Evolutionary conservation across 2,113 vertebrate genomes (phyloP).

Genomic region (Xenopus borealis): DNA sequence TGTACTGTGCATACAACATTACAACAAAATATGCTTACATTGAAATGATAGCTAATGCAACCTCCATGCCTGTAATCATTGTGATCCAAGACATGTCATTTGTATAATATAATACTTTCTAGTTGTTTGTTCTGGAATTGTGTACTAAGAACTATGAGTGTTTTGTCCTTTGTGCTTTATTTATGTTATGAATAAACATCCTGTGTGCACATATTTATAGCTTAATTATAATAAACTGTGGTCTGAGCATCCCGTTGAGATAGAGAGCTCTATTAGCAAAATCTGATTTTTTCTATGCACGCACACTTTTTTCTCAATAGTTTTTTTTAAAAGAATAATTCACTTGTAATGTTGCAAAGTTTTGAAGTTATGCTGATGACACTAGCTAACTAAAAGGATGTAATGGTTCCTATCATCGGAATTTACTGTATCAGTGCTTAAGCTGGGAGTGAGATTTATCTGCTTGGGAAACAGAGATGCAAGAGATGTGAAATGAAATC

Average conservation of each 20-base stretch:
- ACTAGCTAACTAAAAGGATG: conserved; percentile 37
- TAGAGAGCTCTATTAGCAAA: conserved; percentile 27
- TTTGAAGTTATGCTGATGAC: conserved; percentile 34
- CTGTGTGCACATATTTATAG: conserved; percentile 33
- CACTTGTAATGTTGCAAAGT: conserved; percentile 21
- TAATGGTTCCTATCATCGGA: conserved; percentile 37
- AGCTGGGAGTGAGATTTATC: conserved; percentile 35
- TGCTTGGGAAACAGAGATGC: conserved; percentile 35
- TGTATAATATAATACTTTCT: neutral
- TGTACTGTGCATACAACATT: neutral
- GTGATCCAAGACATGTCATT: neutral
- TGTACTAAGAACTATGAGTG: conserved; percentile 14
- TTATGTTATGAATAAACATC: conserved; percentile 31
- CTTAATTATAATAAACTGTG: conserved; percentile 44
- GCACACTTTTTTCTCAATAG: conserved; percentile 12
- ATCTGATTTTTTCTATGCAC: conserved; percentile 28
- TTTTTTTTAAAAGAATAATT: conserved; percentile 21
- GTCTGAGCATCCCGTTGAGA: conserved; percentile 20
- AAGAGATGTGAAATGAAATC: conserved; percentile 38
- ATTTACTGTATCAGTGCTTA: conserved; percentile 29
- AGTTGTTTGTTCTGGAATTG: neutral
- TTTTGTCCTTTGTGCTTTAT: conserved; percentile 18
- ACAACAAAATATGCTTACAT: neutral
- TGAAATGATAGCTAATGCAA: neutral
- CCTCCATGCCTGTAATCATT: neutral